Base-by-base conservation (phyloP, 2,113 vertebrate species). In the Gymnogyps californianus region DNA sequence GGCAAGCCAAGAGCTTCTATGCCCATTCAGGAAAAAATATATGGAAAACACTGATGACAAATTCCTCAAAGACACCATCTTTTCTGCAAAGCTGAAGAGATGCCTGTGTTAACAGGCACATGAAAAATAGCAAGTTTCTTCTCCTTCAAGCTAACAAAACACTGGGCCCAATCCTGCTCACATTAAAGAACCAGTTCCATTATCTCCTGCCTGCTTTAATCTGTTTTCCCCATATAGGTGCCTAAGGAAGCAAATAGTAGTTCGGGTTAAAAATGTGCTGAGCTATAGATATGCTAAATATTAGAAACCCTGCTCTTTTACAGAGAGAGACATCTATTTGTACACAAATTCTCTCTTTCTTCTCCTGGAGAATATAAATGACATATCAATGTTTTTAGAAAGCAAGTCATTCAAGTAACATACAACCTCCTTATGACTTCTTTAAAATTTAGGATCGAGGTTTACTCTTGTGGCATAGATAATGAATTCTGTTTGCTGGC, bases 381-480 rank as follows among this genome's bases (percentile, higher is more conserved):
- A 81, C 20, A 9, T 91, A 88, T 93, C 15, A 29, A 61, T 92
- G 89, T 49, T 97, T 96, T 82, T 65, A 84, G 89, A 96, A 97
- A 96, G 46, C 59, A 42, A 97, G 67, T 78, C 28, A 11, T 94
- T 93, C 89, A 83, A 76, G 69, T 94, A 97, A 84, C 75, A 46
- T 62, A 66, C 64, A 82, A 95, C 87, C 72, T 38, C 52, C 66
- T 71, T 69, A 69, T 3, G 3, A 52, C 77, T 78, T 94, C 97
- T 95, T 91, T 82, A 96, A 96, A 98, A 94, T 90, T 77, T 85
- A 86, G 88, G 70, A 91, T 96, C 82, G 93, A 59, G 14, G 25
- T 82, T 93, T 97, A 72, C 57, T 91, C 72, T 93, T 49, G 42
- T 55, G 71, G 36, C 49, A 25, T 91, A 84, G 66, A 79, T 90